Evolutionary conservation across 2,113 vertebrate genomes (phyloP), one percentile per base, ranked within the genome.

Genomic region (Seriola dumerili): DNA sequence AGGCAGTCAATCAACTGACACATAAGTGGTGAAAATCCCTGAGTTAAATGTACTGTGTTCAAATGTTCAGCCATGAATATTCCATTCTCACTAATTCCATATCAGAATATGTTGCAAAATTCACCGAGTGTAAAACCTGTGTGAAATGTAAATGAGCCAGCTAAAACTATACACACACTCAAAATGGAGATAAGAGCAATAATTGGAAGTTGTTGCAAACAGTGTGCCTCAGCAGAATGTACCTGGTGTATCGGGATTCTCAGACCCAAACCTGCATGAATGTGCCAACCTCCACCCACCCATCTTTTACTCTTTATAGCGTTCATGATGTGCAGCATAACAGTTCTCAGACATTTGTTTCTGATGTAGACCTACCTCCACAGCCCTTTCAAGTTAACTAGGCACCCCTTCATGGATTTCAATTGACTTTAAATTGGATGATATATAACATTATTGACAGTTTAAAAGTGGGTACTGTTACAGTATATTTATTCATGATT

Each of bases 81-180:
- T 79, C 44, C 40, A 10, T 40, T 83, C 55, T 72, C 4, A 0
- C 61, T 65, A 58, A 72, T 67, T 82, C 59, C 52, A 72, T 81
- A 73, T 76, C 9, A 40, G 38, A 42, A 73, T 68, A n/a, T 54
- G 38, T 66, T 71, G 2, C 32, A 19, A 64, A 67, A 63, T 29
- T 40, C 46, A 36, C 13, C 21, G 44, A 16, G 42, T 44, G 57
- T n/a, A 62, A 70, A 64, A 70, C 16, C 64, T 66, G 42, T 59
- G 68, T 71, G 38, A 73, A 85, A 85, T 81, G 80, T 62, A 79
- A 85, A 84, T 82, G 78, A 88, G 63, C 13, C 75, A 40, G 34
- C 62, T 42, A 50, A 83, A 65, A 25, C 54, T 32, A 48, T 19
- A 12, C 54, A 8, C 48, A 10, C 17, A 3, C 67, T 67, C 46